phyloP scores from a whole-genome alignment of 1,140 invertebrate genomes.

The Antheraea pernyi region DNA sequence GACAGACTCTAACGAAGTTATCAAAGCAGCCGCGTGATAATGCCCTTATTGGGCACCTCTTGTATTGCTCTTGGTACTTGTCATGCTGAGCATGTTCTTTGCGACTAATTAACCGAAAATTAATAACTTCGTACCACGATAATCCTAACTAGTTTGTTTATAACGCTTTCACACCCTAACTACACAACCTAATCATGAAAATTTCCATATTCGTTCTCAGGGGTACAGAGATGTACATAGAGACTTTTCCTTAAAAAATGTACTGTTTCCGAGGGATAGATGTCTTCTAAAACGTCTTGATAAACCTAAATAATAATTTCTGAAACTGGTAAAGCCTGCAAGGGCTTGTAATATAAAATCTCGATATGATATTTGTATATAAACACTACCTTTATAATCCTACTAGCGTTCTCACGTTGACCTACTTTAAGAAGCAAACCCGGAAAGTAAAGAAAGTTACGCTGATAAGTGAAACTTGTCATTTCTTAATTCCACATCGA shows the following conservation, averaged over 20 bases:
- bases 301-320: too few species aligned
- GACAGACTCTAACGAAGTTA: constrained; percentile 63
- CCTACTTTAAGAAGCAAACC: not conserved
- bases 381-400: not conserved
- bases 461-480: not conserved
- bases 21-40: constrained; percentile 75
- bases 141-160: too few species aligned
- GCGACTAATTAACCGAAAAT: not conserved
- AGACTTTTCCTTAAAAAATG: too few species aligned
- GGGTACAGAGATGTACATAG: too few species aligned
- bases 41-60: constrained; percentile 30
- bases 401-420: not conserved
- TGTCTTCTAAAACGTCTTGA: too few species aligned
- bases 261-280: too few species aligned
- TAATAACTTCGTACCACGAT: not conserved
- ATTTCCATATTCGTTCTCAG: too few species aligned
- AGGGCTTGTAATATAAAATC: too few species aligned
- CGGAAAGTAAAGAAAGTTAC: not conserved
- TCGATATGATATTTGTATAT: not conserved
- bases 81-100: not conserved
- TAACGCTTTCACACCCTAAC: too few species aligned
- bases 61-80: constrained; percentile 17
- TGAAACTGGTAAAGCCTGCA: too few species aligned
- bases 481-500: not conserved
- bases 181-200: too few species aligned